A percentile compares a stretch with the other conserved stretches of the same genome.
phyloP scores from a whole-genome alignment of 2,113 vertebrate species.

The Sander lucioperca region DNA sequence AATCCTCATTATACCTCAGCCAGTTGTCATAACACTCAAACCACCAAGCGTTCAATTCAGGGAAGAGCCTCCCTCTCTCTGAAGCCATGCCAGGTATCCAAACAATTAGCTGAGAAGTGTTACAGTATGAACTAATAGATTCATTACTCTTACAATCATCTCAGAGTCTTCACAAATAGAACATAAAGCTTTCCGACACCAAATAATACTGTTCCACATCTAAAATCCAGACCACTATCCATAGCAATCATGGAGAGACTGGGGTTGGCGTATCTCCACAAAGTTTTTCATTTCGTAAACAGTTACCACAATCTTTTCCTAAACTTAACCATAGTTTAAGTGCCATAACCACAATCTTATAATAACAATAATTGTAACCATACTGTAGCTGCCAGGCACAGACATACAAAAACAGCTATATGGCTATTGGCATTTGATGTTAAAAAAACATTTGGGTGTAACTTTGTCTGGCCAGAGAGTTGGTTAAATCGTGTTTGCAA shows the following conservation, averaged over 20 bases:
- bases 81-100: neutral
- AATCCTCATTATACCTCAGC: constrained; percentile 41
- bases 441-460: too few relatives aligned
- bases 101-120: constrained; percentile 26
- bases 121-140: neutral
- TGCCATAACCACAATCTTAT: too few relatives aligned
- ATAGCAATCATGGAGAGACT: neutral
- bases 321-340: too few relatives aligned
- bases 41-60: constrained; percentile 4
- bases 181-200: neutral
- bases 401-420: too few relatives aligned
- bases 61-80: constrained; percentile 5
- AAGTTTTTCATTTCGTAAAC: neutral
- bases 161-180: neutral
- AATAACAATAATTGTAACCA: too few relatives aligned
- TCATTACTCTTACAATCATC: constrained; percentile 6
- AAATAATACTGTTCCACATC: neutral
- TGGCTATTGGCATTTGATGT: too few relatives aligned
- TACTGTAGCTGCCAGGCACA: too few relatives aligned
- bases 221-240: neutral
- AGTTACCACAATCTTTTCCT: neutral
- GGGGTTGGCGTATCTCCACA: neutral
- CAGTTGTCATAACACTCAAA: constrained; percentile 34
- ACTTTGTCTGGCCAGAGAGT: neutral
- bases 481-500: neutral